Conservation (phyloP, 1,140 invertebrate genomes). For the Lineus longissimus region DNA sequence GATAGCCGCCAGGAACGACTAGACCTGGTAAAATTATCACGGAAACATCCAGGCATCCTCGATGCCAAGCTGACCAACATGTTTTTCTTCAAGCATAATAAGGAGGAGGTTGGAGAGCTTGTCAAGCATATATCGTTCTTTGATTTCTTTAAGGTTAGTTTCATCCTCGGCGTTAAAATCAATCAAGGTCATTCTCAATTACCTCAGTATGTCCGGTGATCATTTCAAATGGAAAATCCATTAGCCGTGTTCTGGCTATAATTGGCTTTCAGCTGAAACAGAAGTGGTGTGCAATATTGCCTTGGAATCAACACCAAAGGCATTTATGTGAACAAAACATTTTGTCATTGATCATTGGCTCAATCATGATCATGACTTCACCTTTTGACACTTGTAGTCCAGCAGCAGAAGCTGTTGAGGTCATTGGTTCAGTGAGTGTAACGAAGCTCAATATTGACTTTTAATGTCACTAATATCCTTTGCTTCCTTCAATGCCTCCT, state of each 20-base stretch:
- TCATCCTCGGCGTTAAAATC: not conserved
- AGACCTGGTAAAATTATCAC: constrained; percentile 74
- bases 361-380: no score
- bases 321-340: no score
- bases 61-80: constrained; percentile 94
- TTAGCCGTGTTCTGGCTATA: no score
- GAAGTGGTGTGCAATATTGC: no score
- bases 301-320: no score
- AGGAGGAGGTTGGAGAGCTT: constrained; percentile 75
- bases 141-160: constrained; percentile 87
- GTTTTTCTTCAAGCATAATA: constrained; percentile 88
- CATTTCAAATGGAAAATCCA: not conserved
- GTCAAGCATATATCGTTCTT: constrained; percentile 84
- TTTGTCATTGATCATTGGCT: no score
- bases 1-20: constrained; percentile 77
- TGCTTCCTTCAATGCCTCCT: not conserved
- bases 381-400: no score
- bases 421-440: no score
- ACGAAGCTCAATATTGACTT: no score
- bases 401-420: no score
- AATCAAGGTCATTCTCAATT: not conserved
- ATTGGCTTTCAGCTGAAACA: no score
- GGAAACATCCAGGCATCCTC: constrained; percentile 72
- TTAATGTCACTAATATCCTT: not conserved
- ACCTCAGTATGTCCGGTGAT: not conserved